These are phyloP conservation scores for Dicrostonyx torquatus DNA, from an alignment of 2,797 vertebrate species.

Conservation along the genomic window DNA sequence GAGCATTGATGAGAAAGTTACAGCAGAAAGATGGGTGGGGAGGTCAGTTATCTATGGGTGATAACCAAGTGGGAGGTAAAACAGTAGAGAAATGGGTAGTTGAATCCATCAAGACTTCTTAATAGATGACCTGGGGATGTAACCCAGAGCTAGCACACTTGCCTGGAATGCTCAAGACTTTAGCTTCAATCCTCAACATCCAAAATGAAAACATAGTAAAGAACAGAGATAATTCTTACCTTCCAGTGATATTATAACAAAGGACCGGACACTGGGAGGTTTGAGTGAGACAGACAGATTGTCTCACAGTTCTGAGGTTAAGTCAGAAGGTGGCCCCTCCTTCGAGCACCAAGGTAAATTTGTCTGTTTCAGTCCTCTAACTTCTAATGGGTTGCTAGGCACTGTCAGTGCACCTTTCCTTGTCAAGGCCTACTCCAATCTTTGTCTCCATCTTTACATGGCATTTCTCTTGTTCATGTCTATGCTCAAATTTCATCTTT, in stretches of 20 bases:
- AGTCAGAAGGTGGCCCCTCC: neutral
- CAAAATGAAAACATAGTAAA: neutral
- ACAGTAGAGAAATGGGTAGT: neutral
- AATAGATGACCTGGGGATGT: too few species aligned
- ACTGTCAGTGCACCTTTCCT: neutral
- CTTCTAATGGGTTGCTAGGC: neutral
- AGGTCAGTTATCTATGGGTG: neutral
- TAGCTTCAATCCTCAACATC: neutral
- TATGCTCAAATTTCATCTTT: neutral
- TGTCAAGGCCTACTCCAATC: neutral
- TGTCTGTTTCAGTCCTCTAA: neutral
- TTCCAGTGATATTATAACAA: neutral
- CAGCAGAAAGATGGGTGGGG: neutral
- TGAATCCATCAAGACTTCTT: too few species aligned
- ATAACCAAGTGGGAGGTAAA: neutral
- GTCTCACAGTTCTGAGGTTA: neutral
- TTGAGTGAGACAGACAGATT: neutral
- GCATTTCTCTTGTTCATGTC: neutral
- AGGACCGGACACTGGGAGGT: neutral
- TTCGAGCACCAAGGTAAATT: neutral
- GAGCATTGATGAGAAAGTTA: neutral
- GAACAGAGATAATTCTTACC: neutral
- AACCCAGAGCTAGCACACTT: neutral
- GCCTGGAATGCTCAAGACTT: neutral
- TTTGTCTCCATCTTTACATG: neutral